These are phyloP conservation scores for Triplophysa dalaica DNA, from an alignment of 2,113 vertebrate genomes.

Conservation along the genomic window DNA sequence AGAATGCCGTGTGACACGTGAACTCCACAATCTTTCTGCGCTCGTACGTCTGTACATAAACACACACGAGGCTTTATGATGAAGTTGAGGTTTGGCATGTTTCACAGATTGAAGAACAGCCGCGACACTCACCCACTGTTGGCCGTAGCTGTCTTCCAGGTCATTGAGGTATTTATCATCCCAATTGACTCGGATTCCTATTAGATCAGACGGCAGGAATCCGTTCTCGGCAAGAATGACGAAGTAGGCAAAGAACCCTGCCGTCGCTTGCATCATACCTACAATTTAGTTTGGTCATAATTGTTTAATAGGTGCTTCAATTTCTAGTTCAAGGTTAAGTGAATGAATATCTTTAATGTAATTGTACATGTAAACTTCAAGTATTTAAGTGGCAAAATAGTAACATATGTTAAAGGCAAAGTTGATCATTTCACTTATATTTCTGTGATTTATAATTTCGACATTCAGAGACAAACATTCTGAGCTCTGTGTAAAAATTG, in stretches of 20 bases:
- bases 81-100: neutral
- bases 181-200: constrained; percentile 82
- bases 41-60: constrained; percentile 82
- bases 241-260: constrained; percentile 84
- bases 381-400: too few relatives aligned
- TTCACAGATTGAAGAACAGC: neutral
- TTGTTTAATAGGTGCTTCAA: too few relatives aligned
- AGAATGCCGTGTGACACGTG: constrained; percentile 93
- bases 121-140: constrained; percentile 76
- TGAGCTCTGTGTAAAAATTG: neutral
- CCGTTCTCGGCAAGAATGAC: constrained; percentile 86
- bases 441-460: too few relatives aligned
- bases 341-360: too few relatives aligned
- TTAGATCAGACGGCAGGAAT: constrained; percentile 76
- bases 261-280: constrained; percentile 83
- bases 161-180: constrained; percentile 79
- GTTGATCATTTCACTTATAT: too few relatives aligned
- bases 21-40: constrained; percentile 91
- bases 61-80: neutral
- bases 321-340: too few relatives aligned
- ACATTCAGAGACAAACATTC: neutral
- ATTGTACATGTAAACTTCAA: too few relatives aligned
- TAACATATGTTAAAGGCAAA: too few relatives aligned
- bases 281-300: neutral
- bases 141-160: constrained; percentile 76